Conservation (phyloP, 2,113 vertebrate species). For the Nycticebus coucang region DNA sequence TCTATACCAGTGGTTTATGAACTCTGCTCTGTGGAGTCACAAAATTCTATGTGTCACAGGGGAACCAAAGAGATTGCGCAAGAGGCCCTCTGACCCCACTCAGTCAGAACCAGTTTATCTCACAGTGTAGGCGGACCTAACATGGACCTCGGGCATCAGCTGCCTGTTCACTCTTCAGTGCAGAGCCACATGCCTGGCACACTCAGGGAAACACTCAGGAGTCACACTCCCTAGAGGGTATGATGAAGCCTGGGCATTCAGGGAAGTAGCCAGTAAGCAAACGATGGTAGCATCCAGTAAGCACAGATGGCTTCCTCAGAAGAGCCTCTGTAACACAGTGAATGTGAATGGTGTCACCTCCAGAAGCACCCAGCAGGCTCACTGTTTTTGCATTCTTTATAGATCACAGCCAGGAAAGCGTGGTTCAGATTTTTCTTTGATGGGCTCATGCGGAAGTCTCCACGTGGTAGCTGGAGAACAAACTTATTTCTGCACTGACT, state of each 20-base stretch:
- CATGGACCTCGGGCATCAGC: background rate
- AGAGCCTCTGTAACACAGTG: background rate
- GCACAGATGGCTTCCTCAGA: background rate
- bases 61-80: background rate
- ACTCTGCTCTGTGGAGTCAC: background rate
- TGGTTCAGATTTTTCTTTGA: background rate
- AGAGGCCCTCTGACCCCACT: background rate
- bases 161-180: background rate
- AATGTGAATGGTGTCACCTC: background rate
- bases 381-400: background rate
- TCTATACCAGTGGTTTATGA: background rate
- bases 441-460: constrained; percentile 1
- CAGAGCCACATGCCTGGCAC: background rate
- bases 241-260: background rate
- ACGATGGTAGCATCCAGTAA: background rate
- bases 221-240: background rate
- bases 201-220: background rate
- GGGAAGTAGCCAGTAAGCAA: background rate
- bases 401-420: background rate
- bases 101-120: background rate
- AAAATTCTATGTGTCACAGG: background rate
- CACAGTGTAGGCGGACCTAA: background rate
- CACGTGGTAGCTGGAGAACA: background rate
- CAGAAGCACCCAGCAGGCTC: background rate
- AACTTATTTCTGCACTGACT: constrained; percentile 28